A percentile compares a stretch with the other conserved stretches of the same genome.
phyloP scores from a whole-genome alignment of 92 coral and sea anemone genomes.

The Zoanthus sociatus region DNA sequence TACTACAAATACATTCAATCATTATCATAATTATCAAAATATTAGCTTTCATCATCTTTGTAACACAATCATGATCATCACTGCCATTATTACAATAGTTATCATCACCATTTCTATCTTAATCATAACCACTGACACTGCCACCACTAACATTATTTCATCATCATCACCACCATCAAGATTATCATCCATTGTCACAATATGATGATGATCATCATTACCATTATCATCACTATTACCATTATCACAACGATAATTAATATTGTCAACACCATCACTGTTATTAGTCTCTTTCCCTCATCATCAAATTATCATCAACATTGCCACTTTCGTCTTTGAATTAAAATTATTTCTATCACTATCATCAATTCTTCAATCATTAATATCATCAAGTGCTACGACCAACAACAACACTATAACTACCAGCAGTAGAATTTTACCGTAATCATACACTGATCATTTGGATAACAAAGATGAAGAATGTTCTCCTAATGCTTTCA shows the following conservation, averaged over 20 bases:
- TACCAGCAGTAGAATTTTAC: not conserved
- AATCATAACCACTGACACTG: not conserved
- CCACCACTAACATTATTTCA: not conserved
- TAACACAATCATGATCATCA: not conserved
- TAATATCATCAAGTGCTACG: not conserved
- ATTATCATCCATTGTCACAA: not conserved
- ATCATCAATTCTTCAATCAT: too few species aligned
- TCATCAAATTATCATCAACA: not conserved
- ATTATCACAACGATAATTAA: too few species aligned
- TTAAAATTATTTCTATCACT: not conserved
- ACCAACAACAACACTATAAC: not conserved
- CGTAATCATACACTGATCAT: not conserved
- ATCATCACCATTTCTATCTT: not conserved
- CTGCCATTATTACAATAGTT: not conserved
- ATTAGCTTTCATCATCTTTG: not conserved
- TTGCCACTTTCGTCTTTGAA: not conserved
- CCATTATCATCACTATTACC: too few species aligned
- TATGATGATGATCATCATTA: too few species aligned
- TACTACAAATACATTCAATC: slow-evolving; percentile 39
- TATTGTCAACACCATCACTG: too few species aligned
- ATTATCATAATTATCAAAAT: not conserved
- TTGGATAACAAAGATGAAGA: not conserved
- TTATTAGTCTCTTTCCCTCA: too few species aligned
- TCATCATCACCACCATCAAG: not conserved
- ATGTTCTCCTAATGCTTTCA: not conserved